Evolutionary conservation across 2,113 vertebrate genomes (phyloP).

Genomic region (Micronycteris hirsuta): DNA sequence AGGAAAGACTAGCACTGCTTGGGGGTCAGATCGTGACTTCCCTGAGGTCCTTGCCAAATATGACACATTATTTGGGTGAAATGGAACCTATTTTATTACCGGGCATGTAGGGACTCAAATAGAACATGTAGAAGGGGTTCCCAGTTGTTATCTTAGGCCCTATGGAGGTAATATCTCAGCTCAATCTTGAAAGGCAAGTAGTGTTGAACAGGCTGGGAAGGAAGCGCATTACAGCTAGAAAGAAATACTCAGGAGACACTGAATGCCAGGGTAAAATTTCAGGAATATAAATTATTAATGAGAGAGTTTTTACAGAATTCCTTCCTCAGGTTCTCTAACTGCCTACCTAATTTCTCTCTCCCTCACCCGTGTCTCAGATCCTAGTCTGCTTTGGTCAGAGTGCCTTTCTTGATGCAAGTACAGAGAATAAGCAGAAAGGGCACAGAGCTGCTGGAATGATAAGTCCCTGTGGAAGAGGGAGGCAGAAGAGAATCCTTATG

Average conservation of each 20-base stretch:
- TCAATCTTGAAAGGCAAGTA: neutral
- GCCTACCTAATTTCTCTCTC: neutral
- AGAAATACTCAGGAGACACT: neutral
- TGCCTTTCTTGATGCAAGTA: neutral
- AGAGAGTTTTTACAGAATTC: neutral
- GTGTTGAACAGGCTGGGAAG: neutral
- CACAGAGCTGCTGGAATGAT: neutral
- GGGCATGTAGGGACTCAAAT: neutral
- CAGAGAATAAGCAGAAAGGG: neutral
- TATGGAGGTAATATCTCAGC: neutral
- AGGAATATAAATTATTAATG: neutral
- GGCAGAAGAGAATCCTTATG: neutral
- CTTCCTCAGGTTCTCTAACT: neutral
- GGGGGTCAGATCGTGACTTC: neutral
- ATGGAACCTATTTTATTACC: neutral
- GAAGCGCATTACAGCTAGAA: neutral
- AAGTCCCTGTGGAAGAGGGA: neutral
- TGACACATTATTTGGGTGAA: neutral
- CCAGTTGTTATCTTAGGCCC: neutral
- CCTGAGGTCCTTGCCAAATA: neutral
- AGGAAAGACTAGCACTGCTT: neutral
- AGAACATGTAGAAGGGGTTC: neutral
- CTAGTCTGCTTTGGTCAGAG: neutral
- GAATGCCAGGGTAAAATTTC: neutral
- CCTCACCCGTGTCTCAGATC: neutral